phyloP scores from a whole-genome alignment of 92 coral and sea anemone species.

The Epizoanthus rinbou region DNA sequence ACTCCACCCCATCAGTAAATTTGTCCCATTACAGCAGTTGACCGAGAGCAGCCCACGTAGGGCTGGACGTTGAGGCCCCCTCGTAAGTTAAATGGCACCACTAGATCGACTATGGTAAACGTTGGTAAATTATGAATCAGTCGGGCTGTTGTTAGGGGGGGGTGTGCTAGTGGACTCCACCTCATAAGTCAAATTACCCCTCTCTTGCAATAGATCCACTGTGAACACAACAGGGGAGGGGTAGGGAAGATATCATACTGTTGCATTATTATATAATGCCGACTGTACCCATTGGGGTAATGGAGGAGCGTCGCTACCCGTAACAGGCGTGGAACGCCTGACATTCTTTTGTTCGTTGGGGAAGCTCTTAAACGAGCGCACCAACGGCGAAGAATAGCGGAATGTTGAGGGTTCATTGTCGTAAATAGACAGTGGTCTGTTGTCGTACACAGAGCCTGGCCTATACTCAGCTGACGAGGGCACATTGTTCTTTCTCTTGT shows the following conservation, averaged over 20 bases:
- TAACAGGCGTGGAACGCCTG: neutral
- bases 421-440: slow-evolving; percentile 79
- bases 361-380: slow-evolving; percentile 18
- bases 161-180: too few relatives aligned
- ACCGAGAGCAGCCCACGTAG: too few relatives aligned
- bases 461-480: slow-evolving; percentile 58
- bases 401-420: slow-evolving; percentile 76
- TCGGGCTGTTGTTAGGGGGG: too few relatives aligned
- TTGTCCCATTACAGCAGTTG: too few relatives aligned
- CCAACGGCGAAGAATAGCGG: slow-evolving; percentile 82
- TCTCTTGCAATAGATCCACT: too few relatives aligned
- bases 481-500: slow-evolving; percentile 22
- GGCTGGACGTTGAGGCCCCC: too few relatives aligned
- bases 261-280: slow-evolving; percentile 28
- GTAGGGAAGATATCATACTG: neutral
- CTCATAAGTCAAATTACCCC: too few relatives aligned
- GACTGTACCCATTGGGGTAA: slow-evolving; percentile 22
- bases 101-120: too few relatives aligned
- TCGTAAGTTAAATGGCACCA: too few relatives aligned
- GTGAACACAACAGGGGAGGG: too few relatives aligned
- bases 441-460: slow-evolving; percentile 84
- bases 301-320: slow-evolving; percentile 4
- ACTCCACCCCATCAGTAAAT: too few relatives aligned
- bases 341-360: neutral
- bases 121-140: too few relatives aligned